Percentiles rank a stretch among this genome's conserved stretches.
phyloP scores from a whole-genome alignment of 2,888 invertebrate species.

The Crematogaster levior region DNA sequence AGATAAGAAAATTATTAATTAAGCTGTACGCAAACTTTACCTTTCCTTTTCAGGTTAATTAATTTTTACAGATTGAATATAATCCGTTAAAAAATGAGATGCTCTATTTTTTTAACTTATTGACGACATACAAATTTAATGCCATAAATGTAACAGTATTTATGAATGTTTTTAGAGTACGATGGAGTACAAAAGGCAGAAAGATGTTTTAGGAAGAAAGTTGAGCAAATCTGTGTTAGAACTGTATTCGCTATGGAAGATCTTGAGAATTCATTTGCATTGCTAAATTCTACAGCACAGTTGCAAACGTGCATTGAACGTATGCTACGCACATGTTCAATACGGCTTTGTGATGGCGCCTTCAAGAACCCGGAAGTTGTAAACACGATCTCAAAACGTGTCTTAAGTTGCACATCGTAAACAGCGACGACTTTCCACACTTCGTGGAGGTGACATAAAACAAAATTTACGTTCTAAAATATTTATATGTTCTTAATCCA shows the following conservation, averaged over 20 bases:
- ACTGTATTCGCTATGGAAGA: not conserved
- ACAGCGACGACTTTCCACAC: slow-evolving; percentile 9
- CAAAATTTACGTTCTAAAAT: slow-evolving; percentile 11
- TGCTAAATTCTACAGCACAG: slow-evolving; percentile 49
- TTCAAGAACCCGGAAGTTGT: slow-evolving; percentile 58
- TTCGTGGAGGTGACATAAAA: not conserved
- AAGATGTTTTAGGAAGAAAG: not conserved
- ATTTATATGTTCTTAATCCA: not conserved
- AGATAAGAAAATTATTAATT: not conserved
- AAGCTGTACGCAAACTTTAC: not conserved
- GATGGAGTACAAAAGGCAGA: not conserved
- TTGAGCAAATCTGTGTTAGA: not conserved
- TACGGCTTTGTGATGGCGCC: slow-evolving; percentile 6
- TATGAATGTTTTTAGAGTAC: not conserved
- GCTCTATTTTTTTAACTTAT: not conserved
- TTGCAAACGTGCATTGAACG: slow-evolving; percentile 47
- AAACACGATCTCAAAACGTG: slow-evolving; percentile 54
- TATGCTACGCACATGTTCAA: slow-evolving; percentile 59
- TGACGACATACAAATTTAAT: not conserved
- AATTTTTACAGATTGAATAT: not conserved
- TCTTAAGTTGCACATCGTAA: slow-evolving; percentile 14
- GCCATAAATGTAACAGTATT: not conserved
- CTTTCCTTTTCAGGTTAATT: not conserved
- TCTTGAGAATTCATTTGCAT: slow-evolving; percentile 56
- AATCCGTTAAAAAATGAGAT: not conserved